These are phyloP conservation scores for Urocyon cinereoargenteus DNA, from an alignment of 2,797 vertebrate genomes.

Conservation along the genomic window DNA sequence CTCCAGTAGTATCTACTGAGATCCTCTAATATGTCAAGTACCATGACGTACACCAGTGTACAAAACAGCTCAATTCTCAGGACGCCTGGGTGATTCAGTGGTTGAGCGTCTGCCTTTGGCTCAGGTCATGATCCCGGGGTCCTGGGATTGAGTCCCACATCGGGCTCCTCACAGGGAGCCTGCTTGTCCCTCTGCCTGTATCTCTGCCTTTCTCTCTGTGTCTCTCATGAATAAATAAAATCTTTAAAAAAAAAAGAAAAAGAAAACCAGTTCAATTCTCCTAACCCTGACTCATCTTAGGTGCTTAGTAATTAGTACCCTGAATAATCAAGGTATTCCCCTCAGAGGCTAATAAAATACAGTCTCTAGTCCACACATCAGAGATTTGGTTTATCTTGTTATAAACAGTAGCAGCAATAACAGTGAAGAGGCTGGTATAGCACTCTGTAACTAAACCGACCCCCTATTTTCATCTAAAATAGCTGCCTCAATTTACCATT, in stretches of 20 bases:
- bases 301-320: neutral
- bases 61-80: neutral
- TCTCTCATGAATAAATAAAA: too few species aligned
- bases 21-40: neutral
- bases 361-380: neutral
- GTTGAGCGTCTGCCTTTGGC: too few species aligned
- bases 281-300: neutral
- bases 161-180: too few species aligned
- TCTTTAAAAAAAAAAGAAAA: too few species aligned
- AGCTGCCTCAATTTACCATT: neutral
- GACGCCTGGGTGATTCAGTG: too few species aligned
- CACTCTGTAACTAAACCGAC: neutral
- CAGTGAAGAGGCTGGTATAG: neutral
- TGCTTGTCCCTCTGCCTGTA: too few species aligned
- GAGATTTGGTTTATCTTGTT: neutral
- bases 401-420: slow-evolving; percentile 29
- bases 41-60: neutral
- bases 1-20: slow-evolving; percentile 1
- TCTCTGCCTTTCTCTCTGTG: too few species aligned
- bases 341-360: slow-evolving; percentile 24
- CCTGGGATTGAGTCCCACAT: too few species aligned
- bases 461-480: neutral
- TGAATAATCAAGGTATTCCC: neutral
- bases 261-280: neutral
- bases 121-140: too few species aligned